Conservation (phyloP, 2,113 vertebrate species). For the Uria aalge region DNA sequence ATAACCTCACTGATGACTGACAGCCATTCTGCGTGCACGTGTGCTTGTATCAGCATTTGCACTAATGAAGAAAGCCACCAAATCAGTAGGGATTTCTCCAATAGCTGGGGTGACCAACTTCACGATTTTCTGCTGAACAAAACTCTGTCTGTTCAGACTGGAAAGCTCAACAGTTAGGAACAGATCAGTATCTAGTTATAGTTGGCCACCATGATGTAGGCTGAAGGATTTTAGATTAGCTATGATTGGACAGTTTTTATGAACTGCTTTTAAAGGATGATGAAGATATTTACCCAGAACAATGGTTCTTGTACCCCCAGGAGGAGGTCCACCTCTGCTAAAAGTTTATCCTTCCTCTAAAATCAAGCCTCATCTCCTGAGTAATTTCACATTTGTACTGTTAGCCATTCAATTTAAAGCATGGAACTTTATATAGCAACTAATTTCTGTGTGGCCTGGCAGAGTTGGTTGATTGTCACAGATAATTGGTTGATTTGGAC, state of each 20-base stretch:
- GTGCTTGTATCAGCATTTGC: background rate
- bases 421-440: background rate
- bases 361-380: background rate
- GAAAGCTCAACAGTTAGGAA: background rate
- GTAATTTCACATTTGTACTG: background rate
- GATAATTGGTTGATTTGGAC: constrained; percentile 53
- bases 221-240: background rate
- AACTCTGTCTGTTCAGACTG: background rate
- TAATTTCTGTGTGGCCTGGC: constrained; percentile 20
- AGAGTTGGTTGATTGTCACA: constrained; percentile 35
- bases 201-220: background rate
- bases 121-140: background rate
- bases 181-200: background rate
- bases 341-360: constrained; percentile 33
- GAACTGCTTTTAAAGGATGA: background rate
- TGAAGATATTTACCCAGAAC: background rate
- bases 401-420: constrained; percentile 40
- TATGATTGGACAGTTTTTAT: constrained; percentile 3
- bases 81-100: background rate
- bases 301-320: background rate
- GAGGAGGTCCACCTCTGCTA: background rate
- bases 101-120: background rate
- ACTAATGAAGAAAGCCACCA: background rate
- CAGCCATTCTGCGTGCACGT: background rate
- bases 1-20: background rate